Percentiles rank a stretch among this genome's conserved stretches.
Evolutionary conservation across 2,888 invertebrate species (phyloP).

Genomic region (Dolomedes plantarius): DNA sequence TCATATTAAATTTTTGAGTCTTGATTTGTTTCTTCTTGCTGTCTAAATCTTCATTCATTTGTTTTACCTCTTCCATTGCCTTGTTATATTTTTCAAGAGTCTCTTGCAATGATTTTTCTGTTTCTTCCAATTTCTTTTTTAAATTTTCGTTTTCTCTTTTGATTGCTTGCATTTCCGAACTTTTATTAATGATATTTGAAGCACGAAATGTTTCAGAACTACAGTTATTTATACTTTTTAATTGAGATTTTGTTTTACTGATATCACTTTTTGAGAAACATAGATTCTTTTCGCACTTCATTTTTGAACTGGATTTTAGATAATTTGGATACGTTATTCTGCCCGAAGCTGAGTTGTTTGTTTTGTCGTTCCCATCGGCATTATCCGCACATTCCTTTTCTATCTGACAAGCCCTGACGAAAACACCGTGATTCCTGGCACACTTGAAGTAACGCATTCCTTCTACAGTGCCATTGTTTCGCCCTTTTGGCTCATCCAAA

Average conservation of each 20-base stretch:
- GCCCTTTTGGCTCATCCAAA: slow-evolving; percentile 40
- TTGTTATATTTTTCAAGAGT: not conserved
- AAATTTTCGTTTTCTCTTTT: not conserved
- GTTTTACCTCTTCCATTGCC: not conserved
- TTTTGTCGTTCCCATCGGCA: not conserved
- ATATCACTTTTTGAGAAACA: not conserved
- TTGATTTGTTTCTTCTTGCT: not conserved
- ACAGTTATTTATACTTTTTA: not conserved
- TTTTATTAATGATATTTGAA: not conserved
- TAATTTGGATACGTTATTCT: slow-evolving; percentile 18
- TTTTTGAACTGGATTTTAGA: slow-evolving; percentile 6
- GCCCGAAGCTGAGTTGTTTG: not conserved
- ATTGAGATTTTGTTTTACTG: not conserved
- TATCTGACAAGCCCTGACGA: slow-evolving; percentile 32
- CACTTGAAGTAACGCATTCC: slow-evolving; percentile 49
- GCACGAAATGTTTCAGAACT: not conserved
- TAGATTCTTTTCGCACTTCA: not conserved
- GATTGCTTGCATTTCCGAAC: not conserved
- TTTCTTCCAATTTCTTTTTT: not conserved
- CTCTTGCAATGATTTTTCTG: not conserved
- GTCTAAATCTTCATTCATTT: not conserved
- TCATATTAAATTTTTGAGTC: not conserved
- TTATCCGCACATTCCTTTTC: slow-evolving; percentile 2
- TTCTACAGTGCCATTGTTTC: slow-evolving; percentile 32
- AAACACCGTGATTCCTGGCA: slow-evolving; percentile 31